Evolutionary conservation across 2,888 invertebrate species (phyloP), one percentile per base, ranked within the genome.

Genomic region (Ectemnius cavifrons): DNA sequence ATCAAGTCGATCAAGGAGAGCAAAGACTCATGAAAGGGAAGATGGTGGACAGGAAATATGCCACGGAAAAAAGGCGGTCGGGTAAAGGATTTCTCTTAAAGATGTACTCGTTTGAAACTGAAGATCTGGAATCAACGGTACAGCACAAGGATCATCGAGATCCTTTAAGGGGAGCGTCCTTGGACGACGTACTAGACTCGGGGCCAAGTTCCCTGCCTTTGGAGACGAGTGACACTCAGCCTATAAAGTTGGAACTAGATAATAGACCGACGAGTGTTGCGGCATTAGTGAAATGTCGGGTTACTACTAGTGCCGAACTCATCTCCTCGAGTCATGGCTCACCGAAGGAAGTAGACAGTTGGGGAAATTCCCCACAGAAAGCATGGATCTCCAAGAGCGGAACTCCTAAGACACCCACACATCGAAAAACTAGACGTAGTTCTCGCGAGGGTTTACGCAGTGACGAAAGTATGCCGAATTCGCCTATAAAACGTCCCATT

Each of bases 81-180:
- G 88, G 89, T 2, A 89, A 90, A 58, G 88, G 87, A n/a, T 84
- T 87, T 13, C 75, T 90, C n/a, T 71, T 87, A 8, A 90, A 90
- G 71, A 91, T 91, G 90, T 89, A 89, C 63, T 90, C 90, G 0
- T 90, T 91, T 64, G 91, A 91, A 57, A 90, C 90, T 0, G 90
- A 91, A 67, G 90, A 90, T 58, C 71, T 91, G 2, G 87, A 87
- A 20, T 72, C 78, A 4, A 66, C 77, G 0, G 63, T 75, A 1
- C 77, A 78, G 3, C 49, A 68, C 11, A 87, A 87, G 14, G 75
- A 75, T 0, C 84, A 75, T n/a, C 72, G 87, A 2, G 86, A 89
- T 79, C 84, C 87, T 0, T 45, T 87, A n/a, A 80, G 88, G 0
- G 88, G 85, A 2, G 82, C 85, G 0, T 89, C 89, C 0, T 64